These are phyloP conservation scores for Conchocele bisecta DNA, from an alignment of 2,888 invertebrate species.

Conservation along the genomic window DNA sequence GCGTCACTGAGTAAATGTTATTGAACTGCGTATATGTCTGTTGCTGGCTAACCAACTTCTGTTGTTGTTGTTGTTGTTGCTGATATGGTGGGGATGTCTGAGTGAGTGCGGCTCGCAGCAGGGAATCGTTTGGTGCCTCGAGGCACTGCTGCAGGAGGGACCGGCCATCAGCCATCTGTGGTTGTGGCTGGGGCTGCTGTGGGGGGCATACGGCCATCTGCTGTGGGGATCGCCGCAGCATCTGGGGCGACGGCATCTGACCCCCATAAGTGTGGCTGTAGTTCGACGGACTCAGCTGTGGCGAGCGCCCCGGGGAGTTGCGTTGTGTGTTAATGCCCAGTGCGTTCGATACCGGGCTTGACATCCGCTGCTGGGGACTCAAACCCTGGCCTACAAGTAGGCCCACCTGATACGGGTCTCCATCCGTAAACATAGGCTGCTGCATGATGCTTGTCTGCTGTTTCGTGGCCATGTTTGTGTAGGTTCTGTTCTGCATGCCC, in stretches of 20 bases:
- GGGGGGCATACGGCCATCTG: too few relatives aligned
- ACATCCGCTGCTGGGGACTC: slow-evolving; percentile 28
- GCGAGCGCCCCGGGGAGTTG: slow-evolving; percentile 68
- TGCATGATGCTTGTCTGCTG: slow-evolving; percentile 35
- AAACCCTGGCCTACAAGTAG: slow-evolving; percentile 28
- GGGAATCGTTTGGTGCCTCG: slow-evolving; percentile 71
- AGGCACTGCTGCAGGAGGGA: slow-evolving; percentile 69
- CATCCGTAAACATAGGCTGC: slow-evolving; percentile 1
- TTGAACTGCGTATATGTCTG: slow-evolving; percentile 29
- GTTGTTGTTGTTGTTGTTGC: slow-evolving; percentile 31
- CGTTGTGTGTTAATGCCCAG: slow-evolving; percentile 65
- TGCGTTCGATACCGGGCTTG: slow-evolving; percentile 55
- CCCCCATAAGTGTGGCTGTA: slow-evolving; percentile 56
- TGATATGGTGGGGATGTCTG: slow-evolving; percentile 44
- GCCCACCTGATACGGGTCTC: slow-evolving; percentile 38
- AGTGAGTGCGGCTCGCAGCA: slow-evolving; percentile 75
- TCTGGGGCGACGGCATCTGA: slow-evolving; percentile 58
- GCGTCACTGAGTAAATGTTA: slow-evolving; percentile 22
- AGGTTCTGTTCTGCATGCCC: slow-evolving; percentile 51
- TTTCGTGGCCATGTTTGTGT: slow-evolving; percentile 48
- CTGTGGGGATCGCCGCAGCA: slow-evolving; percentile 68
- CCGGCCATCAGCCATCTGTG: slow-evolving; percentile 33
- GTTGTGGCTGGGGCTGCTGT: slow-evolving; percentile 55
- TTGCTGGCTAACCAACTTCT: slow-evolving; percentile 37
- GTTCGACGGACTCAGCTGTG: slow-evolving; percentile 68